Percentiles rank a stretch among this genome's conserved stretches.
Evolutionary conservation across 2,797 vertebrate genomes (phyloP).

Genomic region (Schizopygopsis pylzovi): DNA sequence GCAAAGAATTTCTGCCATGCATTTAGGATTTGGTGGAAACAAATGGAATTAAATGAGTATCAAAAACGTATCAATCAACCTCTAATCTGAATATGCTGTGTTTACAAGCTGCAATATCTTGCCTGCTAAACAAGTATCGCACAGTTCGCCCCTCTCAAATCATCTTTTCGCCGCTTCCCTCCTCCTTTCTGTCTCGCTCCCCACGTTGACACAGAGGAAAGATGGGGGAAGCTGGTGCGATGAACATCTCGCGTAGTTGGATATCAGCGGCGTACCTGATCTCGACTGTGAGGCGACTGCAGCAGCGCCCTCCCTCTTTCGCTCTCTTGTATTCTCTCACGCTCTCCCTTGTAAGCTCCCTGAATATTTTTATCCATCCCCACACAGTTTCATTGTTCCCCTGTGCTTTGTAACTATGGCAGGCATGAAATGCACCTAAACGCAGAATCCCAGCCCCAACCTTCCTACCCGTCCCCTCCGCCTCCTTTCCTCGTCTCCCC

Average conservation of each 20-base stretch:
- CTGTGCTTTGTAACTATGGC: conserved; percentile 51
- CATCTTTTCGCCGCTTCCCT: conserved; percentile 50
- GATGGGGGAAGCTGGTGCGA: conserved; percentile 51
- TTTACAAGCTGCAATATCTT: neutral
- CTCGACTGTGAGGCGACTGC: conserved; percentile 63
- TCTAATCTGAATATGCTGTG: neutral
- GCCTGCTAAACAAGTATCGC: neutral
- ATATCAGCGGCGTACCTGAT: conserved; percentile 60
- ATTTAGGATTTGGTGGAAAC: neutral
- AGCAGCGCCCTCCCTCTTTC: conserved; percentile 53
- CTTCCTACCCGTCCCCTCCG: conserved; percentile 54
- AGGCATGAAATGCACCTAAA: conserved; percentile 63
- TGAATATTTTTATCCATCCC: conserved; percentile 47
- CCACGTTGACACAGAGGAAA: conserved; percentile 51
- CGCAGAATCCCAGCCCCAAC: conserved; percentile 48
- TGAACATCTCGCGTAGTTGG: conserved; percentile 58
- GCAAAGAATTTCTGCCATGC: neutral
- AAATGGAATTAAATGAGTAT: neutral
- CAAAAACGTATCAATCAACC: neutral
- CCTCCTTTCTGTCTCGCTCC: neutral
- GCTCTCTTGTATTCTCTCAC: conserved; percentile 47
- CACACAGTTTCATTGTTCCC: conserved; percentile 49
- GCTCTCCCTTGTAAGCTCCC: conserved; percentile 36
- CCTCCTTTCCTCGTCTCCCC: conserved; percentile 44
- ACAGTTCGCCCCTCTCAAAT: conserved; percentile 1